A percentile compares a stretch with the other conserved stretches of the same genome.
These are phyloP conservation scores for Dermochelys coriacea DNA, from an alignment of 2,797 vertebrate genomes.

Conservation along the genomic window DNA sequence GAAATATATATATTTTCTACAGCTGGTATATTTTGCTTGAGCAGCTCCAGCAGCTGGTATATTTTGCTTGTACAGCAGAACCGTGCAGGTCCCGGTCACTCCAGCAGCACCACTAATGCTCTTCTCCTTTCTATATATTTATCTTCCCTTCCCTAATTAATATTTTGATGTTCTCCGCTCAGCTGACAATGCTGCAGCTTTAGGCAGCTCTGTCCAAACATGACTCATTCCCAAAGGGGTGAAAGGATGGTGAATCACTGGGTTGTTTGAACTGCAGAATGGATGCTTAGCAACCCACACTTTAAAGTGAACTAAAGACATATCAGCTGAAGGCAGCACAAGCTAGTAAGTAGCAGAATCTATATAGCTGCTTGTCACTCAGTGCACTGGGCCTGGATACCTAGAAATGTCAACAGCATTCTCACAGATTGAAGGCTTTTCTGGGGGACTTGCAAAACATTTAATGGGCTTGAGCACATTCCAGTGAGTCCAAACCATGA, in stretches of 20 bases:
- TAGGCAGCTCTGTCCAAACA: background rate
- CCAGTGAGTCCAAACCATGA: background rate
- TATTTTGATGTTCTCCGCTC: background rate
- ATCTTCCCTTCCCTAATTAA: background rate
- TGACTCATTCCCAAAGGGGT: conserved; percentile 25
- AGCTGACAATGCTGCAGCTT: background rate
- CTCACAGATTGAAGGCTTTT: background rate
- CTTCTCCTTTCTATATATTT: background rate
- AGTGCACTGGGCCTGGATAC: fast-evolving
- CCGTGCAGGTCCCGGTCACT: too few species aligned
- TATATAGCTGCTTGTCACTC: background rate
- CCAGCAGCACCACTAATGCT: background rate
- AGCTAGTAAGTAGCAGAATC: fast-evolving
- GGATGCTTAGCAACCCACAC: background rate
- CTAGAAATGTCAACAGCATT: background rate
- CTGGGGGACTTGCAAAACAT: fast-evolving
- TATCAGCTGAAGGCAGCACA: background rate
- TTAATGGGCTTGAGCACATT: background rate
- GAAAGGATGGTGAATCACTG: conserved; percentile 1
- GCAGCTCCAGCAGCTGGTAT: fast-evolving
- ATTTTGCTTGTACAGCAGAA: background rate
- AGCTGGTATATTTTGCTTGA: background rate
- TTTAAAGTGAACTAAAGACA: background rate
- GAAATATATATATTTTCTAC: background rate
- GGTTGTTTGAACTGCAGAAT: background rate